Evolutionary conservation across 2,113 vertebrate genomes (phyloP).

Genomic region (Tiliqua scincoides): DNA sequence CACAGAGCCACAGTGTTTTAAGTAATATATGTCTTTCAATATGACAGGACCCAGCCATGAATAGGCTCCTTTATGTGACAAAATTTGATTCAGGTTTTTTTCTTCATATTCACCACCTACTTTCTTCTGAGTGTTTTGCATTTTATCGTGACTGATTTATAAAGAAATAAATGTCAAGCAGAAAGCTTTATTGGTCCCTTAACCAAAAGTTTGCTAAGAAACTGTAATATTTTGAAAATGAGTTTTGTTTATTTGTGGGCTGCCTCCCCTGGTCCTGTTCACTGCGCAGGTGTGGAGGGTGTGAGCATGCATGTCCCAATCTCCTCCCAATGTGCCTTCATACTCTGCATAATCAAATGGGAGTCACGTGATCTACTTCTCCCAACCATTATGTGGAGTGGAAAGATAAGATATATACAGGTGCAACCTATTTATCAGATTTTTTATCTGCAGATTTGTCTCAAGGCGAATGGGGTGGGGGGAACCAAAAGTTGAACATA

Average conservation of each 20-base stretch:
- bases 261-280: too few relatives aligned
- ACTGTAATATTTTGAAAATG: neutral
- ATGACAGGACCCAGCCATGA: neutral
- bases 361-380: too few relatives aligned
- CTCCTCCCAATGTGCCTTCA: too few relatives aligned
- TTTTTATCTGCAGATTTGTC: too few relatives aligned
- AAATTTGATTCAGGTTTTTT: slow-evolving; percentile 1
- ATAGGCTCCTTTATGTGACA: neutral
- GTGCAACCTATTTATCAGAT: too few relatives aligned
- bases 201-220: slow-evolving; percentile 7
- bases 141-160: neutral
- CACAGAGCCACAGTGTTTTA: neutral
- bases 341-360: too few relatives aligned
- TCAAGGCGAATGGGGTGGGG: too few relatives aligned
- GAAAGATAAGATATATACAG: too few relatives aligned
- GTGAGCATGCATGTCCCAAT: too few relatives aligned
- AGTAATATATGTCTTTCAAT: neutral
- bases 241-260: neutral
- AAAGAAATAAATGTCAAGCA: neutral
- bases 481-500: too few relatives aligned
- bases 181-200: neutral
- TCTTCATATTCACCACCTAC: neutral
- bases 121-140: neutral
- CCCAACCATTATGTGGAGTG: too few relatives aligned
- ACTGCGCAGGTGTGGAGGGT: too few relatives aligned